Conservation (phyloP, 2,113 vertebrate genomes). For the Tringa solitaria region DNA sequence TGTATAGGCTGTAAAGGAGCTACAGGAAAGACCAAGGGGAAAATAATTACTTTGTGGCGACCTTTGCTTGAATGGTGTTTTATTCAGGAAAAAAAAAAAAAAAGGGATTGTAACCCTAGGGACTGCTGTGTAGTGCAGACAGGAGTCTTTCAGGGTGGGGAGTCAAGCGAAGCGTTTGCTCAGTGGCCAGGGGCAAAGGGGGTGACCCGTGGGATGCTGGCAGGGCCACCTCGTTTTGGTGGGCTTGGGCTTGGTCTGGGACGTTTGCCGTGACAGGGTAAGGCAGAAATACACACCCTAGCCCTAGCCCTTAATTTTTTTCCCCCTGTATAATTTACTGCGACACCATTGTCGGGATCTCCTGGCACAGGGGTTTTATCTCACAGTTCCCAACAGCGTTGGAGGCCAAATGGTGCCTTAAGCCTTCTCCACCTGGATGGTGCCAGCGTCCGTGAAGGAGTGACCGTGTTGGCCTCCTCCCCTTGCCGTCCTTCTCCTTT, state of each 20-base stretch:
- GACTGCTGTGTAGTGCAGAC: neutral
- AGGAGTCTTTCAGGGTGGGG: neutral
- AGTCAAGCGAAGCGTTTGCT: neutral
- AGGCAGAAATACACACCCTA: neutral
- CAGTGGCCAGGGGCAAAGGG: neutral
- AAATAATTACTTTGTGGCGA: neutral
- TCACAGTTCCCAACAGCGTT: neutral
- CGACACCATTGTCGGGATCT: neutral
- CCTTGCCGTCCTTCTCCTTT: neutral
- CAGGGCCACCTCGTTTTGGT: neutral
- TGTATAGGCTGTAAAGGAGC: neutral
- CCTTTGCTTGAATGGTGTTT: neutral
- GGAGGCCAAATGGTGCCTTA: neutral
- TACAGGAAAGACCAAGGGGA: neutral
- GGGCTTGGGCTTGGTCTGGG: neutral
- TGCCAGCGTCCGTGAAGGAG: neutral
- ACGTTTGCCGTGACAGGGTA: neutral
- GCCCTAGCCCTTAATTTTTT: neutral
- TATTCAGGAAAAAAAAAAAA: neutral
- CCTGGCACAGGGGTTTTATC: neutral
- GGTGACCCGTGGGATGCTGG: neutral
- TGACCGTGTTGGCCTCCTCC: neutral
- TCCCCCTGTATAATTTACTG: neutral
- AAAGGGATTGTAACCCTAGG: neutral
- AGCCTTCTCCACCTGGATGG: neutral